phyloP scores from a whole-genome alignment of 2,113 vertebrate species.

The Phalacrocorax pelagicus region DNA sequence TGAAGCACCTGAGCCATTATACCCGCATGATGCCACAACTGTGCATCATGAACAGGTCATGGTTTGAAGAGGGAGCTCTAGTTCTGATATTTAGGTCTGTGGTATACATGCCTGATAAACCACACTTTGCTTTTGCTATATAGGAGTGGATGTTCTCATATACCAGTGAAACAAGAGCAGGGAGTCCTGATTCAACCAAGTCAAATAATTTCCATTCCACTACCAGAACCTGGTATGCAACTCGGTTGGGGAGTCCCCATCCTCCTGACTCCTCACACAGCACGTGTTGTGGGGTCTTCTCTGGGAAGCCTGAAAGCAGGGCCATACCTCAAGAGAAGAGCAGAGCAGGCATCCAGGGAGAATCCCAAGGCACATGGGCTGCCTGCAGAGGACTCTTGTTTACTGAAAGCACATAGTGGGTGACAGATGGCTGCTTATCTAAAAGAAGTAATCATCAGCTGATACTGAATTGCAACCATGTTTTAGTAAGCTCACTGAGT shows the following conservation, averaged over 20 bases:
- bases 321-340: background rate
- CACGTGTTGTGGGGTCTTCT: background rate
- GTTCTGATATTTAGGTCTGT: background rate
- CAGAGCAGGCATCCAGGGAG: background rate
- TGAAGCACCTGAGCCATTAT: background rate
- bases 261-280: background rate
- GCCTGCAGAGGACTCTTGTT: background rate
- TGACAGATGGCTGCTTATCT: constrained; percentile 16
- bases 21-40: fast-evolving
- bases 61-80: background rate
- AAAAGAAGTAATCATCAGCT: background rate
- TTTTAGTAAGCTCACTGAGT: background rate
- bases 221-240: background rate
- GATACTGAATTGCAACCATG: background rate
- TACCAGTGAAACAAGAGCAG: background rate
- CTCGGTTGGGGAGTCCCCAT: background rate
- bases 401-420: background rate
- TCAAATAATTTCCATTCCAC: background rate
- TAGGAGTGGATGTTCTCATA: background rate
- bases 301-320: background rate
- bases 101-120: background rate
- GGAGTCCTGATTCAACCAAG: background rate
- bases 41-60: fast-evolving
- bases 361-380: background rate
- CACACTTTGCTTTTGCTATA: background rate